A percentile compares a stretch with the other conserved stretches of the same genome.
Evolutionary conservation across 2,888 invertebrate genomes (phyloP).

Genomic region (Eupithecia insigniata): DNA sequence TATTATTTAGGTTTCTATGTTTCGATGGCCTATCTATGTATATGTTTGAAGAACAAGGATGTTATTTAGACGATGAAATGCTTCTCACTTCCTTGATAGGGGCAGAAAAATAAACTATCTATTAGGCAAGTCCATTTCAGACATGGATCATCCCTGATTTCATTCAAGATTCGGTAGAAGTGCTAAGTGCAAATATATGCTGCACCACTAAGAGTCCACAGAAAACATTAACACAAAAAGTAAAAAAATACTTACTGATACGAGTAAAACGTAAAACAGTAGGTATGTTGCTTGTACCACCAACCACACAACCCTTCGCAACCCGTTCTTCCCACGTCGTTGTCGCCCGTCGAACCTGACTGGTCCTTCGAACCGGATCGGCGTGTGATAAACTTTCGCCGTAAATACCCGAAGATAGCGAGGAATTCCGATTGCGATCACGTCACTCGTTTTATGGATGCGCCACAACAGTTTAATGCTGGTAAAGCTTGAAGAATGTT

Average conservation of each 20-base stretch:
- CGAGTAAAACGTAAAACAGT: conserved; percentile 18
- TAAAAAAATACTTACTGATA: conserved; percentile 10
- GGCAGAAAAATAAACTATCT: neutral
- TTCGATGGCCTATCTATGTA: neutral
- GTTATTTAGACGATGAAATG: neutral
- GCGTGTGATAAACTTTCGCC: conserved; percentile 63
- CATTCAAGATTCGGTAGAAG: neutral
- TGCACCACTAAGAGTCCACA: conserved; percentile 7
- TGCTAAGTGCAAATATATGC: conserved; percentile 20
- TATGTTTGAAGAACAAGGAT: neutral
- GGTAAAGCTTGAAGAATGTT: neutral
- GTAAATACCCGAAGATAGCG: conserved; percentile 61
- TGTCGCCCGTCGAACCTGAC: conserved; percentile 54
- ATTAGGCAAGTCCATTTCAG: neutral
- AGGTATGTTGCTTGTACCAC: conserved; percentile 9
- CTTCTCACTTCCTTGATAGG: neutral
- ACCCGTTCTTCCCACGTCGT: conserved; percentile 55
- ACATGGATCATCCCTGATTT: neutral
- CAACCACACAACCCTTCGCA: conserved; percentile 33
- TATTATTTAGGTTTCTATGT: too few species aligned
- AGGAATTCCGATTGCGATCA: conserved; percentile 64
- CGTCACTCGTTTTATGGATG: conserved; percentile 56
- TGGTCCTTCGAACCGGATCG: conserved; percentile 50
- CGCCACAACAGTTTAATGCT: conserved; percentile 53
- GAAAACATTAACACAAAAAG: neutral